Evolutionary conservation across 1,140 invertebrate genomes (phyloP), one percentile per base, ranked within the genome.

Genomic region (Brachionus plicatilis): DNA sequence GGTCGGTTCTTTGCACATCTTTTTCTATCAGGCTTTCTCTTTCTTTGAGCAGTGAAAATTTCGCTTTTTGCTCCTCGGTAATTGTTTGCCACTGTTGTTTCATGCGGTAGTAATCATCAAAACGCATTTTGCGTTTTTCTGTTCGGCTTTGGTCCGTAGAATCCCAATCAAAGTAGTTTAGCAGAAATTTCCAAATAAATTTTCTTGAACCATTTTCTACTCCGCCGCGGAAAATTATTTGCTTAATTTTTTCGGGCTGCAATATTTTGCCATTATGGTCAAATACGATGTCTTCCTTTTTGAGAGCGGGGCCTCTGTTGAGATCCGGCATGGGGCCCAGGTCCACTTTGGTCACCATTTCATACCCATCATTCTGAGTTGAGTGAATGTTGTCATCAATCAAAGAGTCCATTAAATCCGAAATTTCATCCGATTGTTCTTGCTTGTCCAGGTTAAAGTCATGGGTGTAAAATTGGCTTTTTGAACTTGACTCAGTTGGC

Each of bases 81-180:
- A 99, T 95, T 1, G 94, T 94, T 86, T 93, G 93, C 97, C 97
- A 99, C 89, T 99, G 97, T 9, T 94, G 91, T 89, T 98, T 99
- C 95, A 99, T 98, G 72, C 92, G 92, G 88, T 94, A 96, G 90
- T 99, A 99, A 24, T 85, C 75, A 27, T 80, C 47, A 4, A 17
- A 43, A 83, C 29, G 14, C 9, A 60, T 43, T 33, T 50, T 79
- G 84, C 41, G 66, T 45, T 66, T 60, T 33, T 80, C 43, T 27
- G 29, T 88, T 86, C 95, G 91, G 88, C 96, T 93, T 70, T 91
- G 88, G 83, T 92, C 90, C 0, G 93, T 95, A 70, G 93, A 93
- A 85, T 94, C 90, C 95, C 95, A 97, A 0, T 93, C 92, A 88
- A 94, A 95, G 87, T 95, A 96, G 86, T 94, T 93, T 5, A 99